These are phyloP conservation scores for Harlomillsia oculata DNA, from an alignment of 1,140 invertebrate species.

Conservation along the genomic window DNA sequence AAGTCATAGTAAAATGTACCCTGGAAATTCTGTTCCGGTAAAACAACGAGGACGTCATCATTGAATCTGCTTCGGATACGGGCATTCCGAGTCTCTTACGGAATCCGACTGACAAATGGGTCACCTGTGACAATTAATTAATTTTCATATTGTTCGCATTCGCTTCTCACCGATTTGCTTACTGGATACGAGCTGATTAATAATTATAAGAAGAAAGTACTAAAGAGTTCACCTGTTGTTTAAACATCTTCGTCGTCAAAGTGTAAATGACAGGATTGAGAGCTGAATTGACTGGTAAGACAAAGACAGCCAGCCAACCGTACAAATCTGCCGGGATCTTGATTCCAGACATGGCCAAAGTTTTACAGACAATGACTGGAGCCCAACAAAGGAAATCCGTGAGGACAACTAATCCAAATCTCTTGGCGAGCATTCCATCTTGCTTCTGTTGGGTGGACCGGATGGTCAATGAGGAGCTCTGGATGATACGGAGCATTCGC, in stretches of 20 bases:
- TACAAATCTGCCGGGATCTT: conserved; percentile 46
- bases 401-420: conserved; percentile 48
- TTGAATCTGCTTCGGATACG: conserved; percentile 21
- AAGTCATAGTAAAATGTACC: conserved; percentile 4
- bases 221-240: conserved; percentile 42
- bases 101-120: conserved; percentile 26
- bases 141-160: neutral
- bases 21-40: conserved; percentile 15
- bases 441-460: conserved; percentile 46
- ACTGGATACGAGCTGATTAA: neutral
- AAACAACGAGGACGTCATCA: conserved; percentile 17
- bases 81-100: conserved; percentile 12
- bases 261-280: conserved; percentile 62
- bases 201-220: neutral
- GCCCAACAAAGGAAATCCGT: conserved; percentile 57
- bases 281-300: conserved; percentile 59
- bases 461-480: conserved; percentile 46
- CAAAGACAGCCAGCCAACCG: conserved; percentile 58
- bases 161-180: neutral
- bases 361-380: conserved; percentile 52
- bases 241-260: conserved; percentile 51
- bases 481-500: conserved; percentile 50
- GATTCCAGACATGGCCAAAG: conserved; percentile 48
- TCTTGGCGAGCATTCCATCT: conserved; percentile 46
- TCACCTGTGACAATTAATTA: conserved; percentile 12